Conservation (phyloP, 2,888 invertebrate species). For the Crioceris asparagi region DNA sequence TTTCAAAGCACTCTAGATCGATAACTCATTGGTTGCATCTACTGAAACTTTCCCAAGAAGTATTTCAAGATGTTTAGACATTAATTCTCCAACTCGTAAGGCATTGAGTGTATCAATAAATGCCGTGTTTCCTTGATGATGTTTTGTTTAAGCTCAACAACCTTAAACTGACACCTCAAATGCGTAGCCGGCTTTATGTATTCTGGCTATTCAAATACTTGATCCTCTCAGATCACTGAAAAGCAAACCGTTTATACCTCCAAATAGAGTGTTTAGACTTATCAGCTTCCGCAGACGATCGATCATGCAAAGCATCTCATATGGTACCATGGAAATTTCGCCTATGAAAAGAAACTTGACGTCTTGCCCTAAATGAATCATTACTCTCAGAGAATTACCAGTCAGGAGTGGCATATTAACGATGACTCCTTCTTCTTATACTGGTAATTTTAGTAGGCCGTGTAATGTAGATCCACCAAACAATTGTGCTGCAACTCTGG, state of each 20-base stretch:
- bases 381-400: constrained; percentile 6
- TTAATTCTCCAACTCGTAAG: constrained; percentile 8
- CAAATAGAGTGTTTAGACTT: constrained; percentile 1
- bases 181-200: constrained; percentile 7
- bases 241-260: constrained; percentile 4
- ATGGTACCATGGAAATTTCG: constrained; percentile 8
- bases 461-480: constrained; percentile 5
- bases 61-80: constrained; percentile 1
- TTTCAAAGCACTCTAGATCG: constrained; percentile 3
- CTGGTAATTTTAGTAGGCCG: constrained; percentile 5
- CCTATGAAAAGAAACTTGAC: constrained; percentile 7
- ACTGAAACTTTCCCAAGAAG: constrained; percentile 1
- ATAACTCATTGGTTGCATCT: constrained; percentile 1
- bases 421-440: constrained; percentile 6
- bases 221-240: constrained; percentile 5
- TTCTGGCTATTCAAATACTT: constrained; percentile 8
- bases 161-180: constrained; percentile 4
- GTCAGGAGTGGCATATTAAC: constrained; percentile 5
- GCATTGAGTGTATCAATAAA: constrained; percentile 10
- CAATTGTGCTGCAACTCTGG: constrained; percentile 4
- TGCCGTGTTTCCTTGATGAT: constrained; percentile 8
- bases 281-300: constrained; percentile 5
- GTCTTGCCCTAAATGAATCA: constrained; percentile 3
- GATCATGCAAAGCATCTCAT: constrained; percentile 8
- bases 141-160: constrained; percentile 7